Evolutionary conservation across 2,888 invertebrate genomes (phyloP), one percentile per base, ranked within the genome.

Genomic region (Papilio elwesi): DNA sequence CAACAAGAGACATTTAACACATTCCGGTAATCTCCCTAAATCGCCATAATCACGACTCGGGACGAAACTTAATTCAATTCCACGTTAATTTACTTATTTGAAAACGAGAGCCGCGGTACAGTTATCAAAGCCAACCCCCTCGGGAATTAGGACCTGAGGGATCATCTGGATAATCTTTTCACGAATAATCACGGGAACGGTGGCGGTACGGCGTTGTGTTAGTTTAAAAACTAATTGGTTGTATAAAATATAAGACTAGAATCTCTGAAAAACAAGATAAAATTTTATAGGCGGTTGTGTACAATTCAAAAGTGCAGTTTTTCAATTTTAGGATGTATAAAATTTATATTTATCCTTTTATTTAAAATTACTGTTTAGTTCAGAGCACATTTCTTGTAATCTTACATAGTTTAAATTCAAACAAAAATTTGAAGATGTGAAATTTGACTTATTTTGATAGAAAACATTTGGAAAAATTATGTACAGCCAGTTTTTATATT

Each of bases 81-180:
- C 83, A 89, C 88, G 87, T 91, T 91, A 91, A 92, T 90, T 91
- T 89, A 90, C 88, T 91, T 89, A 91, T 90, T 90, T 87, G 89
- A 88, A 89, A 90, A 87, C 83, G 88, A 89, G 88, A 86, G 84
- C 81, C 82, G 81, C 83, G 84, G 81, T 83, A 84, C 84, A 83
- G 83, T 83, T 87, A 89, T 86, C 86, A 83, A 82, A 83, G 78
- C 76, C 76, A 79, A 12, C 47, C 71, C 79, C 87, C 84, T 80
- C 78, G 82, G 82, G 85, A 80, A 84, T 86, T 86, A 84, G 83
- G 81, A 80, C 76, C 78, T 80, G 77, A 79, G 81, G 86, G 83
- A 84, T 89, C 78, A 88, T 85, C 81, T 78, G 87, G 87, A 88
- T 91, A 86, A 88, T 87, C 88, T 90, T 90, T 87, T 86, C 83